A percentile compares a stretch with the other conserved stretches of the same genome.
Evolutionary conservation across 1,140 invertebrate species (phyloP).

Genomic region (Thaumatotibia leucotreta): DNA sequence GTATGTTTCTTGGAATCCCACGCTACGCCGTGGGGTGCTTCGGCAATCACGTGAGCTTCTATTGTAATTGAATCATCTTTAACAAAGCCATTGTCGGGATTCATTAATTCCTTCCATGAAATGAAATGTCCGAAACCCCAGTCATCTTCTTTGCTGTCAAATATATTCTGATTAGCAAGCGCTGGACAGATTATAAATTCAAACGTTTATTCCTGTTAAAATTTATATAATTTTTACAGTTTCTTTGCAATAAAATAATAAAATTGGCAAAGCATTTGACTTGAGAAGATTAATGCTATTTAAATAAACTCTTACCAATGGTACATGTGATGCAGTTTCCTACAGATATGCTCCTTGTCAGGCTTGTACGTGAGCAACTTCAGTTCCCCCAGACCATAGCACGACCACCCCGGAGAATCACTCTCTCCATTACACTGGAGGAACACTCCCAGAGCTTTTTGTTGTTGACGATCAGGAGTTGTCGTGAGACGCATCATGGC

Average conservation of each 20-base stretch:
- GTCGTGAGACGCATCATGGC: constrained; percentile 91
- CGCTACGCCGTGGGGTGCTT: constrained; percentile 96
- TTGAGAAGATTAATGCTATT: background rate
- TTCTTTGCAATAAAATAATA: too few species aligned
- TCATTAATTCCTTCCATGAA: constrained; percentile 91
- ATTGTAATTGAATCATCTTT: constrained; percentile 94
- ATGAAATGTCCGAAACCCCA: constrained; percentile 97
- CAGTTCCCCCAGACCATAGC: constrained; percentile 95
- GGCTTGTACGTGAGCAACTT: constrained; percentile 89
- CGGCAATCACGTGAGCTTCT: constrained; percentile 93
- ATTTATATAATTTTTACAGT: too few species aligned
- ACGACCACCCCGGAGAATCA: constrained; percentile 96
- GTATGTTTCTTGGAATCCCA: constrained; percentile 99
- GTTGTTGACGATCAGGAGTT: constrained; percentile 82
- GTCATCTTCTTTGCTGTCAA: constrained; percentile 93
- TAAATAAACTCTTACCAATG: constrained; percentile 75
- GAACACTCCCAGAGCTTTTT: constrained; percentile 92
- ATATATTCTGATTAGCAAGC: too few species aligned
- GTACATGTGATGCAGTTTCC: constrained; percentile 83
- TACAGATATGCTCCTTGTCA: constrained; percentile 87
- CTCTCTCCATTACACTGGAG: constrained; percentile 95
- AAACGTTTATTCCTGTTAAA: too few species aligned
- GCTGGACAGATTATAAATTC: too few species aligned
- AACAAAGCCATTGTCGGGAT: constrained; percentile 93
- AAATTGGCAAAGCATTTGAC: too few species aligned